Evolutionary conservation across 1,140 invertebrate genomes (phyloP).

Genomic region (Drosophila arizonae): DNA sequence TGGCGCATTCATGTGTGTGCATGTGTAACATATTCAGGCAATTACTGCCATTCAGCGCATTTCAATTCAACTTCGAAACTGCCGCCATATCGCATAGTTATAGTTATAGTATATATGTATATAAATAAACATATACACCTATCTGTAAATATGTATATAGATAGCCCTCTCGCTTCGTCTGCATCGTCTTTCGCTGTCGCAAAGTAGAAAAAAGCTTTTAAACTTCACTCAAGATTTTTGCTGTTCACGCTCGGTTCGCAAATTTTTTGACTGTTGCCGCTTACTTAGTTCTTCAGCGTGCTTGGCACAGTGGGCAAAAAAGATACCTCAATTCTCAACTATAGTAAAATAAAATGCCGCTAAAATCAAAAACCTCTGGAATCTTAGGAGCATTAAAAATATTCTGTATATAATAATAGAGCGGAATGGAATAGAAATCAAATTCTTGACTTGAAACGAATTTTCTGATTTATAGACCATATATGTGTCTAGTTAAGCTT

Average conservation of each 20-base stretch:
- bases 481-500: too few relatives aligned
- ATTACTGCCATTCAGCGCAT: conserved; percentile 80
- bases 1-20: conserved; percentile 74
- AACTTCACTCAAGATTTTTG: conserved; percentile 79
- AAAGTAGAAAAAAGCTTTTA: conserved; percentile 77
- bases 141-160: neutral
- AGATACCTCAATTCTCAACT: too few relatives aligned
- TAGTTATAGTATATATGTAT: too few relatives aligned
- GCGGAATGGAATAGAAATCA: too few relatives aligned
- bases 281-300: conserved; percentile 58
- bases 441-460: too few relatives aligned
- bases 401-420: too few relatives aligned
- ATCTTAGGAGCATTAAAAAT: too few relatives aligned
- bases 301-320: conserved; percentile 11
- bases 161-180: neutral
- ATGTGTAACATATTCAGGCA: conserved; percentile 80
- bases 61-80: conserved; percentile 81
- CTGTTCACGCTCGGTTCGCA: conserved; percentile 72
- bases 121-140: neutral
- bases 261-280: conserved; percentile 77
- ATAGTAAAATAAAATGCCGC: too few relatives aligned
- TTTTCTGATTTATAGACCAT: too few relatives aligned
- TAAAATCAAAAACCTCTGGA: too few relatives aligned
- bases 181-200: conserved; percentile 23
- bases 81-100: conserved; percentile 30